Percentiles rank a stretch among this genome's conserved stretches.
Conservation (phyloP, 2,888 invertebrate species). For the Caenorhabditis auriculariae region DNA sequence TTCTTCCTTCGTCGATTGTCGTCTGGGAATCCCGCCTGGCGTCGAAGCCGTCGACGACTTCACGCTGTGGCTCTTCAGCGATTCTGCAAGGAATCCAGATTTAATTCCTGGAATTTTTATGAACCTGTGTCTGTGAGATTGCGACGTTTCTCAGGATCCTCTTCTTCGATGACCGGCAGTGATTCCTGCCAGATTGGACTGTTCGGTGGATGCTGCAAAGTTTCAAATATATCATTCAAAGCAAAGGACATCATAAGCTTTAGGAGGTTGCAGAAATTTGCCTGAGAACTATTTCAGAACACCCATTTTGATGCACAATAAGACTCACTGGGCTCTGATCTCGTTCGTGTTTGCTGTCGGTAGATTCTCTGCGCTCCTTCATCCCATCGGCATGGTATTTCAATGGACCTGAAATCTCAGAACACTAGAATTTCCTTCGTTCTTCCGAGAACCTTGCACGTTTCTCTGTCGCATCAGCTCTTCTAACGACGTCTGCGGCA, state of each 20-base stretch:
- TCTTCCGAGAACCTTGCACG: not conserved
- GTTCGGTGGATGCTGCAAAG: too few species aligned
- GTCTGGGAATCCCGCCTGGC: too few species aligned
- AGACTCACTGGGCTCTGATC: too few species aligned
- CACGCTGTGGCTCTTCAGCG: too few species aligned
- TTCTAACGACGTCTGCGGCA: slow-evolving; percentile 25
- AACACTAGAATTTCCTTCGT: not conserved
- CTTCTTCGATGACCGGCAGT: slow-evolving; percentile 48
- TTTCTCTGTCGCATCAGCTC: slow-evolving; percentile 14
- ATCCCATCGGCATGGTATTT: slow-evolving; percentile 21
- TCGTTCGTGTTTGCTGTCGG: not conserved
- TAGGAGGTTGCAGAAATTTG: too few species aligned
- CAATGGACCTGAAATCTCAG: slow-evolving; percentile 5
- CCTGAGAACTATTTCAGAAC: too few species aligned
- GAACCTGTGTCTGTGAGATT: slow-evolving; percentile 12
- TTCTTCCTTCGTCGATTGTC: too few species aligned
- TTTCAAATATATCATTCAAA: too few species aligned
- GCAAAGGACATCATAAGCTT: too few species aligned
- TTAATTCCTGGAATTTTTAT: not conserved
- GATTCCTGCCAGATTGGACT: slow-evolving; percentile 30
- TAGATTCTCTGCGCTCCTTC: slow-evolving; percentile 11
- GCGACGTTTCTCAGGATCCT: slow-evolving; percentile 24
- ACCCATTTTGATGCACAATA: too few species aligned
- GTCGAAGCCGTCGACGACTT: too few species aligned
- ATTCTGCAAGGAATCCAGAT: too few species aligned